phyloP scores from a whole-genome alignment of 2,888 invertebrate species.

The Drosophila subsilvestris region DNA sequence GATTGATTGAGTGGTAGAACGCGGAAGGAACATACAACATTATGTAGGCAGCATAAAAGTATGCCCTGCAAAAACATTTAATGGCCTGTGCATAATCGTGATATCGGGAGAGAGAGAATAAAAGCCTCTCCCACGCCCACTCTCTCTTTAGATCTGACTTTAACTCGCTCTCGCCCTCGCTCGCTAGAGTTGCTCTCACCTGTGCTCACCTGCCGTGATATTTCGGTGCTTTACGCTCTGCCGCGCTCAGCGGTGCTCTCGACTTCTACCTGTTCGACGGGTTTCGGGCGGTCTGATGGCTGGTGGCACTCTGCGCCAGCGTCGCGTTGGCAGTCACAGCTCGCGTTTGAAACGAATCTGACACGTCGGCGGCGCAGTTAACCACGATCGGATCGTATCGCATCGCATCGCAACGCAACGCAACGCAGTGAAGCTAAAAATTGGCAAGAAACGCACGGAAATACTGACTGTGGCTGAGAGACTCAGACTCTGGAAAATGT shows the following conservation, averaged over 20 bases:
- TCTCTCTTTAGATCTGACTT: constrained; percentile 1
- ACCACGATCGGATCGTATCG: constrained; percentile 32
- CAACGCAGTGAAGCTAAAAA: constrained; percentile 21
- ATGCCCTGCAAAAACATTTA: not conserved
- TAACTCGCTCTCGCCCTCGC: constrained; percentile 18
- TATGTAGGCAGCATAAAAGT: not conserved
- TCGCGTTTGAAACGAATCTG: constrained; percentile 81
- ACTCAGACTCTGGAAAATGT: constrained; percentile 36
- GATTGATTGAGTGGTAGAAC: no score
- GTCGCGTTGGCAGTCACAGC: constrained; percentile 77
- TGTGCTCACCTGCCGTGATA: constrained; percentile 35
- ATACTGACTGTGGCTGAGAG: constrained; percentile 46
- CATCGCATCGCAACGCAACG: not conserved
- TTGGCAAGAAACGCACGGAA: constrained; percentile 47
- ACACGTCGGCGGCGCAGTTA: constrained; percentile 80
- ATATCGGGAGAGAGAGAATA: not conserved
- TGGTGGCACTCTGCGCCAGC: constrained; percentile 46
- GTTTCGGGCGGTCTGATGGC: constrained; percentile 60
- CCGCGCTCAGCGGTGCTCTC: constrained; percentile 17
- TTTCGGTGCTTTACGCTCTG: constrained; percentile 48
- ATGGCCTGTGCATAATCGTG: no score
- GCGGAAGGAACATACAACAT: not conserved
- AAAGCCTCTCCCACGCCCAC: constrained; percentile 1
- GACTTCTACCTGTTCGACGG: constrained; percentile 54
- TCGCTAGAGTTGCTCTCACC: constrained; percentile 22